phyloP scores from a whole-genome alignment of 2,888 invertebrate species.

The Lysandra coridon region DNA sequence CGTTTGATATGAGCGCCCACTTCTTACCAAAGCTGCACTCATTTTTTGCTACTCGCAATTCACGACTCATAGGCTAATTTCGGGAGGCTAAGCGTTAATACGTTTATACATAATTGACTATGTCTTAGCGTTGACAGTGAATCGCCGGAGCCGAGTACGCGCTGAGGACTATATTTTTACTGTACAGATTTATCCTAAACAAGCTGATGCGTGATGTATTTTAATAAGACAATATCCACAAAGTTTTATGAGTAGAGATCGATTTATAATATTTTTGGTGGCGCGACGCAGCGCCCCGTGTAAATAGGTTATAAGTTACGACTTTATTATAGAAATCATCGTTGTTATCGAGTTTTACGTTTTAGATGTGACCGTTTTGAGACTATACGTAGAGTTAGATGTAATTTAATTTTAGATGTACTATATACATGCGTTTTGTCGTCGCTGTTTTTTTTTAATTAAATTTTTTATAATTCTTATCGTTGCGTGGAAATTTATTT shows the following conservation, averaged over 20 bases:
- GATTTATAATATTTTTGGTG: conserved; percentile 55
- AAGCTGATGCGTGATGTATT: conserved; percentile 63
- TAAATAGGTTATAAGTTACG: conserved; percentile 57
- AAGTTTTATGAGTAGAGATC: conserved; percentile 54
- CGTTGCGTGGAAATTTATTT: conserved; percentile 46
- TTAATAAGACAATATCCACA: conserved; percentile 66
- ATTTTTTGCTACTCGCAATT: neutral
- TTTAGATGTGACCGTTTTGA: conserved; percentile 69
- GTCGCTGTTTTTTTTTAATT: conserved; percentile 51
- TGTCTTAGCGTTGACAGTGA: neutral
- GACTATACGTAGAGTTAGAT: conserved; percentile 52
- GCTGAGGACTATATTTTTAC: conserved; percentile 44
- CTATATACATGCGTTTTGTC: conserved; percentile 51
- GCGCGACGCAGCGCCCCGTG: conserved; percentile 51
- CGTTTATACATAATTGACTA: neutral
- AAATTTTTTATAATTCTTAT: conserved; percentile 50
- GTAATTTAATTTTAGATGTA: conserved; percentile 54
- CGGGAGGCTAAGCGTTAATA: neutral
- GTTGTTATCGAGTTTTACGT: conserved; percentile 71
- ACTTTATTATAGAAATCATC: conserved; percentile 49
- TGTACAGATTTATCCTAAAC: conserved; percentile 49
- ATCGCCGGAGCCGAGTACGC: neutral
- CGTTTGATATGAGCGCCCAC: neutral
- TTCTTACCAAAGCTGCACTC: conserved; percentile 3
- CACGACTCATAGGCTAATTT: neutral